Percentiles rank a stretch among this genome's conserved stretches.
Evolutionary conservation across 2,113 vertebrate genomes (phyloP).

Genomic region (Smithornis capensis): DNA sequence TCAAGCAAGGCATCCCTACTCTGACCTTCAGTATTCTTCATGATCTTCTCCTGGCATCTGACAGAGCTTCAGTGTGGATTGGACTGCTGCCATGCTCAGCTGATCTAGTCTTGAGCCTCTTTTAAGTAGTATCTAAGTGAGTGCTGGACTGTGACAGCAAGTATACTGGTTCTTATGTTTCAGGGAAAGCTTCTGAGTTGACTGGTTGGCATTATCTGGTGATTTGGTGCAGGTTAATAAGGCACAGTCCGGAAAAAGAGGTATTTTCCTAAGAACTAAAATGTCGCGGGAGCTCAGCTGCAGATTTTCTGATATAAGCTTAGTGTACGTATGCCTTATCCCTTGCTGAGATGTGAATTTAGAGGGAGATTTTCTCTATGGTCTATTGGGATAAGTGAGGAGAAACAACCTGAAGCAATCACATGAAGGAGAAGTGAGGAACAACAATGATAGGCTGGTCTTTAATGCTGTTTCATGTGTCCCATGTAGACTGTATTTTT

Average conservation of each 20-base stretch:
- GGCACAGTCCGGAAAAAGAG: not conserved
- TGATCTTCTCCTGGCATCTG: not conserved
- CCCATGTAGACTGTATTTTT: not conserved
- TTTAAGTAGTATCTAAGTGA: not conserved
- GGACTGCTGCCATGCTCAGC: not conserved
- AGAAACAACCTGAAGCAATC: not conserved
- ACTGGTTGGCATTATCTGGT: not conserved
- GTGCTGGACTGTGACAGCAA: not conserved
- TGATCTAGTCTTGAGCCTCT: not conserved
- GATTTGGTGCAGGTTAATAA: not conserved
- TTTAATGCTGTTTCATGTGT: not conserved
- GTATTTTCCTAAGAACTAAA: not conserved
- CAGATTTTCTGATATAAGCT: conserved; percentile 15
- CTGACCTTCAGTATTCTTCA: not conserved
- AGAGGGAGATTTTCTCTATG: not conserved
- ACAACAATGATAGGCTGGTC: not conserved
- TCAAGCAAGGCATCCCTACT: not conserved
- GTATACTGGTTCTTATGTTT: not conserved
- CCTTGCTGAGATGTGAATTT: conserved; percentile 11
- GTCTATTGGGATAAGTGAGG: not conserved
- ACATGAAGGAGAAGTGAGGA: not conserved
- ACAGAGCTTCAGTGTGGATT: not conserved
- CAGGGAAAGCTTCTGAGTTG: not conserved
- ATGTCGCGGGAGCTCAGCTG: not conserved
- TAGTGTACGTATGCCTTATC: not conserved